Base-by-base conservation (phyloP, 2,888 invertebrate genomes). In the Parnassius apollo region DNA sequence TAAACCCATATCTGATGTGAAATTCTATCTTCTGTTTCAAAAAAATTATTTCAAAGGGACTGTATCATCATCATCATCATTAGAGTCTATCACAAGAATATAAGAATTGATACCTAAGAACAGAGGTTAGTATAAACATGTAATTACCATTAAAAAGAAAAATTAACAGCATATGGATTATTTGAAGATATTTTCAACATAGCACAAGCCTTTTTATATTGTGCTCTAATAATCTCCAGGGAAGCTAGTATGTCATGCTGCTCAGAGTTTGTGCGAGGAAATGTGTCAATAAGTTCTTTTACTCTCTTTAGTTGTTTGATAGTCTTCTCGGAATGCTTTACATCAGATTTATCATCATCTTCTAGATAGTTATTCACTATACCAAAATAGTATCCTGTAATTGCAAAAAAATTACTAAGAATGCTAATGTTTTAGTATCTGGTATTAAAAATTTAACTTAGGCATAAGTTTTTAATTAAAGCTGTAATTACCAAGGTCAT, bases 201-300 rank as follows among this genome's bases (percentile, higher is more conserved):
- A 1, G 95, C 93, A 82, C 95, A 95, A 12, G 94, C 83, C 75
- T 94, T 95, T 70, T 94, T 95, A 77, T 94, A 96, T 58, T 94
- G 93, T 1, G 93, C 93, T 70, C 95, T 93, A 56, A 97, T 94
- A 52, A 88, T 88, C 71, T 95, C 94, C 0, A 94, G 86, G 59
- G 92, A 81, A 2, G 87, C 91, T 61, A 95, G 74, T 66, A 96
- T 93, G 79, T 97, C 96, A 46, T 93, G 81, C 7, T 94, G 90
- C 59, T 94, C 93, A 49, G 93, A 92, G 80, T 96, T 96, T 0
- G 81, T 85, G 18, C 73, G 81, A 0, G 96, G 96, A 83, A 96
- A 96, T 12, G 80, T 70, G 12, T 93, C 87, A 59, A 96, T 94
- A 2, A 94, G 81, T 10, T 89, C 78, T 57, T 93, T 90, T 0